A percentile compares a stretch with the other conserved stretches of the same genome.
These are phyloP conservation scores for Crepidodera aurea DNA, from an alignment of 2,888 invertebrate genomes.

Conservation along the genomic window DNA sequence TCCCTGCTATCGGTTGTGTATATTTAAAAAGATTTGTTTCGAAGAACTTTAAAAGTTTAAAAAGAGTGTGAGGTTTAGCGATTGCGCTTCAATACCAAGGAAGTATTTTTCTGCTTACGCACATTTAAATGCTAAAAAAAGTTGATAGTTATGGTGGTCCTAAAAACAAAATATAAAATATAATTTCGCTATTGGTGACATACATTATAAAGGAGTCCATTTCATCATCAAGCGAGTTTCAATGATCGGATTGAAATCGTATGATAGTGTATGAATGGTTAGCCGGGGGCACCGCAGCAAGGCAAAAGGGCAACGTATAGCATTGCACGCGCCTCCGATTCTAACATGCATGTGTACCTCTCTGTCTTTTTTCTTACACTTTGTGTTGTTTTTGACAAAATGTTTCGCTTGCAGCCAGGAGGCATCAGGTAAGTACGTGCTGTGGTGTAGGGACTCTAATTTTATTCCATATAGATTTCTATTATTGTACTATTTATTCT, in stretches of 20 bases:
- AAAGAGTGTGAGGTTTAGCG: too few species aligned
- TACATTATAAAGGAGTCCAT: background rate
- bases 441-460: conserved; percentile 48
- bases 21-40: too few species aligned
- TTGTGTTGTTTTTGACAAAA: conserved; percentile 40
- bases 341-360: conserved; percentile 56
- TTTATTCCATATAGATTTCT: conserved; percentile 7
- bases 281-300: conserved; percentile 58
- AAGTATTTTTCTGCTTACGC: too few species aligned
- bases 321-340: conserved; percentile 59
- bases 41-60: too few species aligned
- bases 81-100: too few species aligned
- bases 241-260: background rate
- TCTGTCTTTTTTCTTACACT: conserved; percentile 46
- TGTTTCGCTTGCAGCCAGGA: conserved; percentile 57
- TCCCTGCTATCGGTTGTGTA: too few species aligned
- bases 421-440: conserved; percentile 58
- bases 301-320: conserved; percentile 59
- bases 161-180: too few species aligned
- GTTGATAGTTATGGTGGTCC: too few species aligned
- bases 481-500: background rate
- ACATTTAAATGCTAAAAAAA: too few species aligned
- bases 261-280: conserved; percentile 28
- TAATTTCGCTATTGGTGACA: too few species aligned
- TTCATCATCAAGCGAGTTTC: conserved; percentile 1